These are phyloP conservation scores for Sarcophaga subvicina DNA, from an alignment of 2,888 invertebrate genomes.

Conservation along the genomic window DNA sequence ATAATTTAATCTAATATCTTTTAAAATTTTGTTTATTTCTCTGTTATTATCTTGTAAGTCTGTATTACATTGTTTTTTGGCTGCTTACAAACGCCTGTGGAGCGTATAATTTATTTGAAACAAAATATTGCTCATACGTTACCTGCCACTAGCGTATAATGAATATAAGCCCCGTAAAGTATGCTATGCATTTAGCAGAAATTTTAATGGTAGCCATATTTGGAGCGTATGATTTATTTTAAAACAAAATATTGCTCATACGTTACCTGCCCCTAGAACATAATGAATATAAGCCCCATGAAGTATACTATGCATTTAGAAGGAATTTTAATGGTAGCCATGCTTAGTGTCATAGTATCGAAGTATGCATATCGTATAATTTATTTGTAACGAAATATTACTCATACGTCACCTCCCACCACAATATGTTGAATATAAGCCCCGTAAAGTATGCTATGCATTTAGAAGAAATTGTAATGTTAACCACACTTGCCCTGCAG, in stretches of 20 bases:
- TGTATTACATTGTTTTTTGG: too few relatives aligned
- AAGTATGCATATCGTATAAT: background rate
- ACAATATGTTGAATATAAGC: background rate
- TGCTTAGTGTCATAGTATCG: too few relatives aligned
- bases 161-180: background rate
- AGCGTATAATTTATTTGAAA: background rate
- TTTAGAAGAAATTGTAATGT: background rate
- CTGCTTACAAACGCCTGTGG: too few relatives aligned
- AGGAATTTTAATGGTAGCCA: background rate
- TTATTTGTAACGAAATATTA: background rate
- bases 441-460: background rate
- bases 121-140: background rate
- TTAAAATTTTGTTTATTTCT: too few relatives aligned
- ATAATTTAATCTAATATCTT: too few relatives aligned
- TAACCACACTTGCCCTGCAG: too few relatives aligned
- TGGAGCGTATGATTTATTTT: background rate
- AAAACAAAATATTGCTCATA: background rate
- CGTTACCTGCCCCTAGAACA: background rate
- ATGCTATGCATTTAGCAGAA: background rate
- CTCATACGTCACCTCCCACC: background rate
- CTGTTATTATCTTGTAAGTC: too few relatives aligned
- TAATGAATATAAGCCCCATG: background rate
- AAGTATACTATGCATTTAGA: background rate
- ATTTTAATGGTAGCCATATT: background rate
- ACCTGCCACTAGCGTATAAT: background rate